A percentile compares a stretch with the other conserved stretches of the same genome.
phyloP scores from a whole-genome alignment of 2,113 vertebrate genomes.

The Forbesichthys papilliferus region DNA sequence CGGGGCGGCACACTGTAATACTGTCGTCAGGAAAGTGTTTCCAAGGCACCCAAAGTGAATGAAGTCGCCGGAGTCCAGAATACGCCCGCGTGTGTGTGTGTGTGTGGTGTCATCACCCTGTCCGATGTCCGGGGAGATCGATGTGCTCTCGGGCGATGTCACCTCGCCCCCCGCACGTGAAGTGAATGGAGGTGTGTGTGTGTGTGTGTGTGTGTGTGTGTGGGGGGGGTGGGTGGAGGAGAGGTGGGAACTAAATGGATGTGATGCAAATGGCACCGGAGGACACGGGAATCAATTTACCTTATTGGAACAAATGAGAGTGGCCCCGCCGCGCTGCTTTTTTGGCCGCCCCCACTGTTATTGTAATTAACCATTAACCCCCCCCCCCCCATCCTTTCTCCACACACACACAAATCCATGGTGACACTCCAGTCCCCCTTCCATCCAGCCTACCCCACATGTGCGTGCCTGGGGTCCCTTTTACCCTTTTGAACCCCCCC shows the following conservation, averaged over 20 bases:
- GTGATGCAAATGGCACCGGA: slow-evolving; percentile 75
- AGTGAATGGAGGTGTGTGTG: slow-evolving; percentile 51
- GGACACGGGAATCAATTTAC: slow-evolving; percentile 79
- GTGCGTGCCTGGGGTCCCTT: slow-evolving; percentile 55
- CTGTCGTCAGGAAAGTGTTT: no score
- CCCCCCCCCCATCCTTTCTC: background rate
- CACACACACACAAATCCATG: slow-evolving; percentile 33
- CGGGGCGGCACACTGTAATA: no score
- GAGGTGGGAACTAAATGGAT: slow-evolving; percentile 68
- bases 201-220: slow-evolving; percentile 25
- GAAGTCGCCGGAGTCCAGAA: slow-evolving; percentile 8
- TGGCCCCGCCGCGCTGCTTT: slow-evolving; percentile 55
- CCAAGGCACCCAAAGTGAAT: background rate
- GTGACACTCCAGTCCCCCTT: background rate
- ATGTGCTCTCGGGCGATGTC: slow-evolving; percentile 56
- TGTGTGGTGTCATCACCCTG: background rate
- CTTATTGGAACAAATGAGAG: slow-evolving; percentile 81
- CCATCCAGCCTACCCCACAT: slow-evolving; percentile 20
- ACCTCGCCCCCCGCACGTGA: slow-evolving; percentile 58
- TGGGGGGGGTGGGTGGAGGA: background rate
- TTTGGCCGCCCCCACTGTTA: slow-evolving; percentile 69
- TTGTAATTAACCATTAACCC: slow-evolving; percentile 69
- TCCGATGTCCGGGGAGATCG: slow-evolving; percentile 51
- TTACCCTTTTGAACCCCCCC: slow-evolving; percentile 72
- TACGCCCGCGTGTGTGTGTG: background rate